A percentile compares a stretch with the other conserved stretches of the same genome.
Evolutionary conservation across 2,888 invertebrate genomes (phyloP).

Genomic region (Chaitophorus viminalis): DNA sequence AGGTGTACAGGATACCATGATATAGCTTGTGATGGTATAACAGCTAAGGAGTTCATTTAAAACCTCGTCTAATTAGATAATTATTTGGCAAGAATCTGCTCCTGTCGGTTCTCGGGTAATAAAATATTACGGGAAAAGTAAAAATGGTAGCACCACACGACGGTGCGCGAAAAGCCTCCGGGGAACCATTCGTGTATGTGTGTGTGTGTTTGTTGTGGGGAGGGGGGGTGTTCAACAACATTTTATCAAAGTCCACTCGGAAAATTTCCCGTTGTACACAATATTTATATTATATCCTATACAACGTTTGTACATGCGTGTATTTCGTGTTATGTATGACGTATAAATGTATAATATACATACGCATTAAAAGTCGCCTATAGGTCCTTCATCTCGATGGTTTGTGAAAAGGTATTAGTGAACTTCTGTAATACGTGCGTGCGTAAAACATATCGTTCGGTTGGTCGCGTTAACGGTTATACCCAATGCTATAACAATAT

Average conservation of each 20-base stretch:
- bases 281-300: too few species aligned
- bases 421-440: background rate
- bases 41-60: constrained; percentile 34
- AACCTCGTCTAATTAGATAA: constrained; percentile 35
- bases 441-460: background rate
- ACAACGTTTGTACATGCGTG: background rate
- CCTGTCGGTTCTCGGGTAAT: constrained; percentile 48
- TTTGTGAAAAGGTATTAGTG: background rate
- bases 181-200: constrained; percentile 21
- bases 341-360: background rate
- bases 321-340: background rate
- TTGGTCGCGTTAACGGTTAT: background rate
- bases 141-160: constrained; percentile 31
- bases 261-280: constrained; percentile 30
- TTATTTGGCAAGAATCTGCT: constrained; percentile 32
- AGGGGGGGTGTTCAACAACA: constrained; percentile 22
- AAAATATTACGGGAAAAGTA: constrained; percentile 53
- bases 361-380: constrained; percentile 3
- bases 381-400: background rate
- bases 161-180: constrained; percentile 12
- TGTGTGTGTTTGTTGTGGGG: too few species aligned
- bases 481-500: too few species aligned
- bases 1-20: background rate
- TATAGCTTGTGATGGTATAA: constrained; percentile 5
- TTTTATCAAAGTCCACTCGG: constrained; percentile 40